These are phyloP conservation scores for Thymallus thymallus DNA, from an alignment of 2,113 vertebrate species.

Conservation along the genomic window DNA sequence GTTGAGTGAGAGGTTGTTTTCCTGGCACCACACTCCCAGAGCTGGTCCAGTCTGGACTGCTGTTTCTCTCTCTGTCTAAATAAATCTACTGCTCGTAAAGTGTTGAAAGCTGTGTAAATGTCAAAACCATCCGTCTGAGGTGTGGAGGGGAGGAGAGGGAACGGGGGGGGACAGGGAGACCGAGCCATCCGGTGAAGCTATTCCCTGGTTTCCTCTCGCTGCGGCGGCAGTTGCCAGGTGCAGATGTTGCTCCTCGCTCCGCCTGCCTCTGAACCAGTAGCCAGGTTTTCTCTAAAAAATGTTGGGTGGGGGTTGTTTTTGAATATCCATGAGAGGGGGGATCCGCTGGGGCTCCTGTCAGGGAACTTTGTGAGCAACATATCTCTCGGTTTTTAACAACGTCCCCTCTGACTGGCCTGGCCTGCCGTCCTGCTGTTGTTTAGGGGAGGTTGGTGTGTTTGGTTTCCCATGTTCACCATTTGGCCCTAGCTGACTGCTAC, in stretches of 20 bases:
- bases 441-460: slow-evolving; percentile 39
- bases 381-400: slow-evolving; percentile 64
- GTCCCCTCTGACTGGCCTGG: slow-evolving; percentile 55
- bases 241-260: slow-evolving; percentile 61
- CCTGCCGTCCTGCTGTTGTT: slow-evolving; percentile 31
- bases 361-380: slow-evolving; percentile 58
- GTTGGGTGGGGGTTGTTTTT: slow-evolving; percentile 17
- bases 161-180: slow-evolving; percentile 35
- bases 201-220: slow-evolving; percentile 41
- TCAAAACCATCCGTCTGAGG: slow-evolving; percentile 62
- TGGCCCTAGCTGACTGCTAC: background rate
- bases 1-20: too few species aligned
- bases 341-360: slow-evolving; percentile 61
- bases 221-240: slow-evolving; percentile 60
- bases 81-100: slow-evolving; percentile 63
- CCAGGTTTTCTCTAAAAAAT: slow-evolving; percentile 33
- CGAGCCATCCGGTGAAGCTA: slow-evolving; percentile 48
- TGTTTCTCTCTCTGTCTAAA: slow-evolving; percentile 45
- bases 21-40: too few species aligned
- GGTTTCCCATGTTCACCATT: slow-evolving; percentile 49
- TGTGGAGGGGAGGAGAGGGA: slow-evolving; percentile 27
- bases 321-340: slow-evolving; percentile 50
- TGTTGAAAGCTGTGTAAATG: slow-evolving; percentile 75
- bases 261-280: slow-evolving; percentile 50
- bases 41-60: slow-evolving; percentile 35